Percentiles rank a stretch among this genome's conserved stretches.
These are phyloP conservation scores for Porites cylindrica DNA, from an alignment of 92 coral and sea anemone species.

Conservation along the genomic window DNA sequence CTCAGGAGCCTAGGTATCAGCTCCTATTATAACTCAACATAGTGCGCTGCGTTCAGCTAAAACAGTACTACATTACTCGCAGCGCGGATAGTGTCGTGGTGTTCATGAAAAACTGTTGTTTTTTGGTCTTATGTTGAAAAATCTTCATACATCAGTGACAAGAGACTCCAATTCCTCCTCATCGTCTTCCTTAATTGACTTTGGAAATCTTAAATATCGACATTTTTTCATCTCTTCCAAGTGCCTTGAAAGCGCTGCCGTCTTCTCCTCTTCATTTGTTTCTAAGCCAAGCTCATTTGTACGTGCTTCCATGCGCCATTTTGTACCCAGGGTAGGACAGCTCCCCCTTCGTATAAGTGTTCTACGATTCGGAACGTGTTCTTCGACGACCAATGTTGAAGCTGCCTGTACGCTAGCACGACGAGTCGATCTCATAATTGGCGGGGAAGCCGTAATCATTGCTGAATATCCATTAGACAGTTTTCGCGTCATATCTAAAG, in stretches of 20 bases:
- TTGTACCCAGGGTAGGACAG: slow-evolving; percentile 40
- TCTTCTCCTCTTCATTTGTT: neutral
- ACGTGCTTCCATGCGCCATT: neutral
- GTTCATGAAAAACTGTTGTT: neutral
- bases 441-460: slow-evolving; percentile 9
- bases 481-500: slow-evolving; percentile 14
- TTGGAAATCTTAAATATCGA: slow-evolving; percentile 55
- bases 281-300: slow-evolving; percentile 7
- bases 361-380: slow-evolving; percentile 3
- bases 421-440: slow-evolving; percentile 6
- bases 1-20: too few species aligned
- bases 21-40: too few species aligned
- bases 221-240: slow-evolving; percentile 44
- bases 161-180: slow-evolving; percentile 34
- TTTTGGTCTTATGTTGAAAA: neutral
- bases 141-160: neutral
- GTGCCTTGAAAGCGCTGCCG: slow-evolving; percentile 18
- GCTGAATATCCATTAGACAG: slow-evolving; percentile 22
- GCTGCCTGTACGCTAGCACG: slow-evolving; percentile 34
- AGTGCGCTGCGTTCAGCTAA: too few species aligned
- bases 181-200: slow-evolving; percentile 57
- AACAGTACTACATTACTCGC: too few species aligned
- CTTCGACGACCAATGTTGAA: slow-evolving; percentile 1
- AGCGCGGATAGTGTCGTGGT: neutral
- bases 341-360: slow-evolving; percentile 37